Evolutionary conservation across 37 sponge, comb jelly and placozoan genomes (phyloP), one percentile per base, ranked within the genome.

Genomic region (Theonella swinhoei): DNA sequence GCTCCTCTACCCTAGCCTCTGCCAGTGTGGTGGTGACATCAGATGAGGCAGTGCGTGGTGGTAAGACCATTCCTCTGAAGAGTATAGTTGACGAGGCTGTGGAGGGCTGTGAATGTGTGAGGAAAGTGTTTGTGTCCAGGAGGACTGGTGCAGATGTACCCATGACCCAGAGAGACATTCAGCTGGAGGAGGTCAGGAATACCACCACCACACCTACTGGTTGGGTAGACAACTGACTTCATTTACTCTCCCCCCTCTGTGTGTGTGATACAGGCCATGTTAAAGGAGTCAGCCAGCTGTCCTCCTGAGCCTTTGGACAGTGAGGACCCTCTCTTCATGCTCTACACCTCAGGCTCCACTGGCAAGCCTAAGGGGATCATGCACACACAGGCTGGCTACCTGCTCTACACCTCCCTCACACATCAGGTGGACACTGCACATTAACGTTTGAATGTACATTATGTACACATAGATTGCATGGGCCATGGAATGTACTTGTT

Each of bases 301-400:
- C 75, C 88, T 61, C 85, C 96, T 26, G 96, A 90, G 80, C 82
- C 83, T 39, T 33, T 98, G 84, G 93, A 96, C 85, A 94, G 95
- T 84, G 99, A 98, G 74, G 97, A 94, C 75, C 88, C 64, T 22
- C 90, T 98, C 68, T 98, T 96, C 76, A 91, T 98, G 95, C 82
- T 98, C 47, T 96, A 98, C 76, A 98, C 99, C 0, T 96, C 97
- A 1, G 99, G 99, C 47, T 94, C 95, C 84, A 98, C 99, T 82
- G 99, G 99, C 1, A 92, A 91, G 23, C 96, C 96, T 37, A 98
- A 98, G 65, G 99, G 99, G 39, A 87, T 98, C 25, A 72, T 95
- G 23, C 98, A 98, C 90, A 96, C 99, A 23, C 96, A 96, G 47
- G 99, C 95, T 58, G 99, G 99, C 33, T 98, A 98, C 75, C 84